Evolutionary conservation across 1,140 invertebrate genomes (phyloP).

Genomic region (Meloidogyne exigua): DNA sequence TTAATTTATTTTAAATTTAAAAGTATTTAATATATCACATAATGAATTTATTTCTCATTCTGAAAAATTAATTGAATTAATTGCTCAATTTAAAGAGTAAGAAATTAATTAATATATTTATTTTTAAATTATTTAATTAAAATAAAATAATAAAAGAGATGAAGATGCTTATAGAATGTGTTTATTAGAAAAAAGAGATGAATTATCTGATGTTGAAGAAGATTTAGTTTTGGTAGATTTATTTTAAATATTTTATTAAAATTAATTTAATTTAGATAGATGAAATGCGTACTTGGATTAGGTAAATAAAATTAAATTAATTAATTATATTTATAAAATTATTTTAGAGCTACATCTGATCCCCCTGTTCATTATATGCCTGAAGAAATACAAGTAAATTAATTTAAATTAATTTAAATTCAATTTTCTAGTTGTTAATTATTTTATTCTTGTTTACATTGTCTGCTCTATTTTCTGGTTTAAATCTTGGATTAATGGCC

Average conservation of each 20-base stretch:
- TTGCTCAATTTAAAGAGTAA: constrained; percentile 42
- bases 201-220: constrained; percentile 50
- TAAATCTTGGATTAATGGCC: constrained; percentile 94
- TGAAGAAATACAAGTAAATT: constrained; percentile 50
- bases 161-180: constrained; percentile 56
- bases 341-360: constrained; percentile 50
- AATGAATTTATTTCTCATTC: constrained; percentile 55
- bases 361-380: constrained; percentile 59
- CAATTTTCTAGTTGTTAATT: constrained; percentile 69
- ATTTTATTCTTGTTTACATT: constrained; percentile 78
- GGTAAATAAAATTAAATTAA: too few relatives aligned
- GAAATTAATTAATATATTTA: too few relatives aligned
- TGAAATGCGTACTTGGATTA: constrained; percentile 59
- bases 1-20: background rate
- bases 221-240: constrained; percentile 53
- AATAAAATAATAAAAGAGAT: constrained; percentile 20
- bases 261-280: constrained; percentile 40
- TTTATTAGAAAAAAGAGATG: constrained; percentile 45
- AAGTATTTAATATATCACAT: constrained; percentile 50
- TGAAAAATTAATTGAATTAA: constrained; percentile 51
- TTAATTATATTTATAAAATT: too few relatives aligned
- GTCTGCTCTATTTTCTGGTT: constrained; percentile 87
- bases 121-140: constrained; percentile 9
- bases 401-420: background rate
- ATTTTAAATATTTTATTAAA: background rate